Base-by-base conservation (phyloP, 2,113 vertebrate genomes). In the Mandrillus leucophaeus region DNA sequence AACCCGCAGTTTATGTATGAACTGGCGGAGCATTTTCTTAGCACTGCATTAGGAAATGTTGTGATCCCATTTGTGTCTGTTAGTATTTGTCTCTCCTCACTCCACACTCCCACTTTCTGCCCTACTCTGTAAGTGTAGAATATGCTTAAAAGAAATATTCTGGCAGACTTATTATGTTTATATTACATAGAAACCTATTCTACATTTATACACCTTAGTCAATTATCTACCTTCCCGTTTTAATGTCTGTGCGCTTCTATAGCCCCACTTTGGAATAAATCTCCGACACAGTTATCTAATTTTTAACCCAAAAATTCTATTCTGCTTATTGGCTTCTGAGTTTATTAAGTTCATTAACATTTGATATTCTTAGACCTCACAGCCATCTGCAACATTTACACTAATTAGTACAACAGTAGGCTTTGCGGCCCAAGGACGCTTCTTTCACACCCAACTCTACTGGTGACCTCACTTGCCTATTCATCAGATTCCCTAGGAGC, bases 391-490 rank as follows among this genome's bases (percentile, higher is more conserved):
- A 50, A 43, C 14, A 11, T 27, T 35, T 27, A 38, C 10, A 32
- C 81, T 40, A 61, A 52, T 48, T 12, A 61, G 20, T 50, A 32
- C 25, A 14, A 5, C 13, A 40, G 35, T 40, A 18, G 18, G 12
- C 6, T 61, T 61, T 57, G 23, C 12, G 32, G 23, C 30, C 17
- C 5, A 10, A 61, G 8, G 9, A 35, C 5, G 43, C 79, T 16
- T 61, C 8, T n/a, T 66, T 82, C 9, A 2, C 7, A n/a, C 13
- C 12, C 7, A 22, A 8, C n/a, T 73, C 52, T 18, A 20, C 1
- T 64, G 20, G 20, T 64, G 7, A 52, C 3, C 35, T 64, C 0
- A 1, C 7, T 35, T 35, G 30, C 4, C 11, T 10, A 5, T 16
- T 1, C 16, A 13, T 88, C 35, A 64, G 6, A 83, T 32, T 61